Percentiles rank a stretch among this genome's conserved stretches.
phyloP scores from a whole-genome alignment of 2,888 invertebrate species.

The Amaurobius ferox region DNA sequence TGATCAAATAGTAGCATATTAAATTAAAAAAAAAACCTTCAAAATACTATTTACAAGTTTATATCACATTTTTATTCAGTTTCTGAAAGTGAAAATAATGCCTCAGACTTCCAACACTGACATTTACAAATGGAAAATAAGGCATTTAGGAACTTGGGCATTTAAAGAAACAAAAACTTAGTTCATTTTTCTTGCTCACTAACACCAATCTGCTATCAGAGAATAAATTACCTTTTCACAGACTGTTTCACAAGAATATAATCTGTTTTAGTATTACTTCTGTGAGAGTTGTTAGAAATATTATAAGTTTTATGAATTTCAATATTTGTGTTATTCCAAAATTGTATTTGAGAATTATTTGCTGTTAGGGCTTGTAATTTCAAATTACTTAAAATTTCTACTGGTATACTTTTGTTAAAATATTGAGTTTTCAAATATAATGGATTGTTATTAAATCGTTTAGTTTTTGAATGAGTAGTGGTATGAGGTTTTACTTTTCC shows the following conservation, averaged over 20 bases:
- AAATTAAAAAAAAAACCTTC: too few species aligned
- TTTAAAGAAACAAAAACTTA: background rate
- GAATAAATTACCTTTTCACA: background rate
- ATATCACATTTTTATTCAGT: too few species aligned
- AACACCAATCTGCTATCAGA: background rate
- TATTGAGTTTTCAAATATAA: background rate
- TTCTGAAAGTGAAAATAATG: too few species aligned
- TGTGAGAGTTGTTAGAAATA: background rate
- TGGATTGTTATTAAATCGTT: conserved; percentile 40
- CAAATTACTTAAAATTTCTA: background rate
- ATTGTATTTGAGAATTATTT: conserved; percentile 10
- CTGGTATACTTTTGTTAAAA: background rate
- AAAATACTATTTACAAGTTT: too few species aligned
- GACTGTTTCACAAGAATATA: background rate
- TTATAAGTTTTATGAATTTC: conserved; percentile 53
- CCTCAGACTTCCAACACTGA: too few species aligned
- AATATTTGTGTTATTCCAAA: conserved; percentile 45
- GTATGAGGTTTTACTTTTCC: conserved; percentile 26
- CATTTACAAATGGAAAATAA: background rate
- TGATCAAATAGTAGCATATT: too few species aligned
- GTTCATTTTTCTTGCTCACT: background rate
- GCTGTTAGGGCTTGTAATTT: background rate
- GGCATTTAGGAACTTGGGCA: background rate
- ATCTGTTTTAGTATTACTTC: background rate
- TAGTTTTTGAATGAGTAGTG: background rate